Evolutionary conservation across 2,113 vertebrate genomes (phyloP).

Genomic region (Lampris megalopsis): DNA sequence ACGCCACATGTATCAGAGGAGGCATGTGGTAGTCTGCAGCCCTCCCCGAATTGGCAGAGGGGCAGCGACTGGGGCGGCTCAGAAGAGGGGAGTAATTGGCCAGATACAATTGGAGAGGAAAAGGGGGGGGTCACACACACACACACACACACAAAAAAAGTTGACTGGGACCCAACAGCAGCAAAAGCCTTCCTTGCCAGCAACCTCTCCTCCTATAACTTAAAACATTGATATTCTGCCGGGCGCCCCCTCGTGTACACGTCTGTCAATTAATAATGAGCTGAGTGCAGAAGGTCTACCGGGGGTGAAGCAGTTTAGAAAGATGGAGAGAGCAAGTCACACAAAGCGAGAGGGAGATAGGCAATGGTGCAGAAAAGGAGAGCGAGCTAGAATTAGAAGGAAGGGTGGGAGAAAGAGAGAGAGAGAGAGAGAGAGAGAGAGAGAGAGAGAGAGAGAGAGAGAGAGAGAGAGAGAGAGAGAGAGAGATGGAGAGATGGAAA

Average conservation of each 20-base stretch:
- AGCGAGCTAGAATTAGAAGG: not conserved
- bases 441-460: not conserved
- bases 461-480: not conserved
- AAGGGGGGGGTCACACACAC: no score
- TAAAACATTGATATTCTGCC: slow-evolving; percentile 57
- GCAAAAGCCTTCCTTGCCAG: slow-evolving; percentile 2
- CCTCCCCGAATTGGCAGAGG: no score
- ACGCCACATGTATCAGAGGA: no score
- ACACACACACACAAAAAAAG: not conserved
- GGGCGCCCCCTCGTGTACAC: slow-evolving; percentile 41
- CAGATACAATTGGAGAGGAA: not conserved
- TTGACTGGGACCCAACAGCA: slow-evolving; percentile 30
- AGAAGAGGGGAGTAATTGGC: no score
- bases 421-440: slow-evolving; percentile 3
- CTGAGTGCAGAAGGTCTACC: not conserved
- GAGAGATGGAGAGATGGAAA: not conserved
- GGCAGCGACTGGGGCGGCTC: no score
- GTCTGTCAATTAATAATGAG: slow-evolving; percentile 47
- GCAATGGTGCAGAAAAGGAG: not conserved
- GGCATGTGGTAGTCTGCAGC: no score
- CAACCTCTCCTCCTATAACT: slow-evolving; percentile 33
- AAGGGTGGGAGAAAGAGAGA: not conserved
- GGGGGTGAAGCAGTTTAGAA: not conserved
- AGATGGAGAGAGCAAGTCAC: not conserved
- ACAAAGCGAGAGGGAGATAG: not conserved